Evolutionary conservation across 2,113 vertebrate genomes (phyloP), one percentile per base, ranked within the genome.

Genomic region (Andinoacara biseriatus): DNA sequence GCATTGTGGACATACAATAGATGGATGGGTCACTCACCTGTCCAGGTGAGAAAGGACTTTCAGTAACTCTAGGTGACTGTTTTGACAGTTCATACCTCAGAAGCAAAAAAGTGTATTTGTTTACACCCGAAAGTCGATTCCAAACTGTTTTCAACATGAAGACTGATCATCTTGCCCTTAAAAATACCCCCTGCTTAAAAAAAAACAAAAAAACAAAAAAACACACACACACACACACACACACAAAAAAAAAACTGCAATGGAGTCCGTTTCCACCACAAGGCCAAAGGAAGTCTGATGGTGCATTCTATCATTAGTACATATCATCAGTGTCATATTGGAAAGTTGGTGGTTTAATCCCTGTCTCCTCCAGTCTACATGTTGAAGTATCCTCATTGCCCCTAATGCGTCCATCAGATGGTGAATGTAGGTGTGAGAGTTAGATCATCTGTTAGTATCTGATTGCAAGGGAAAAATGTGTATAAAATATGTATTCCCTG

Each of bases 31-130:
- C 80, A 54, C 78, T 83, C 86, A 80, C 69, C 72, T 74, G 81
- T 75, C 69, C 58, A 58, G 33, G 62, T 74, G 62, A 81, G 72
- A 62, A 74, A 82, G 60, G 58, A 74, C 43, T 56, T n/a, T 62
- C 14, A 26, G 74, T 83, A 82, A 81, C 63, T 86, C 60, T 57
- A 58, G 56, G 38, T 76, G 89, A 84, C 76, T 74, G 46, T 9
- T 81, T 20, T 85, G 87, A 87, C 88, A 87, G 38, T 65, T 91
- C 90, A 89, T 84, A 81, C 31, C 60, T 86, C 81, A 77, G 15
- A 59, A n/a, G 31, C 2, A 7, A 40, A 69, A 60, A 57, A 60
- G 43, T 29, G 33, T 20, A 59, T 90, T 88, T 90, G 80, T 93
- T 89, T 85, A 83, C 81, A 79, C 57, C 78, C 3, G 20, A 56